phyloP scores from a whole-genome alignment of 37 sponge, comb jelly and placozoan species.

The Spongilla lacustris region DNA sequence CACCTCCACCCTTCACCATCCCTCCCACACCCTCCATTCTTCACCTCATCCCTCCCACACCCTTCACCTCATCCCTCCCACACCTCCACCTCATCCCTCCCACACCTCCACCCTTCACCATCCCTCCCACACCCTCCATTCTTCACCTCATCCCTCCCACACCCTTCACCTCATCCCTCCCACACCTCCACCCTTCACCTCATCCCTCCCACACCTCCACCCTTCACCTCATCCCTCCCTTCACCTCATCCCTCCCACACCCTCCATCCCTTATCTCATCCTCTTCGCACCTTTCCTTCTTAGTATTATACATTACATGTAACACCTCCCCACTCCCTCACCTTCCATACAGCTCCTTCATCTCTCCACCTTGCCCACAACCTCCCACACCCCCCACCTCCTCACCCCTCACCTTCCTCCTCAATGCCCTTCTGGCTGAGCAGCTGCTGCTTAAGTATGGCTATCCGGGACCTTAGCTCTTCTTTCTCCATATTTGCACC shows the following conservation, averaged over 20 bases:
- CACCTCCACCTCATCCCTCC: too few species aligned
- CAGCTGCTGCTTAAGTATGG: conserved; percentile 17
- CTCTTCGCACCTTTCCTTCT: too few species aligned
- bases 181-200: background rate
- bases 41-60: too few species aligned
- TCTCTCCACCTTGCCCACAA: background rate
- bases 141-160: background rate
- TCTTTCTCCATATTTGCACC: conserved; percentile 34
- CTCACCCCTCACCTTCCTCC: background rate
- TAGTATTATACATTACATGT: too few species aligned
- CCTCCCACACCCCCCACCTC: background rate
- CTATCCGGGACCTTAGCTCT: conserved; percentile 13
- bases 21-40: background rate
- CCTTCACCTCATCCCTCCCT: background rate
- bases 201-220: background rate
- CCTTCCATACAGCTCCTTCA: background rate
- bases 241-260: conserved; percentile 43
- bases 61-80: background rate
- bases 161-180: background rate
- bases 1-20: background rate
- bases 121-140: background rate
- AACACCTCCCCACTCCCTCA: too few species aligned
- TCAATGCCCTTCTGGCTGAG: conserved; percentile 2
- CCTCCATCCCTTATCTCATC: background rate
- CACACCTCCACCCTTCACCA: background rate